Conservation (phyloP, 2,888 invertebrate species). For the Ectemnius cavifrons region DNA sequence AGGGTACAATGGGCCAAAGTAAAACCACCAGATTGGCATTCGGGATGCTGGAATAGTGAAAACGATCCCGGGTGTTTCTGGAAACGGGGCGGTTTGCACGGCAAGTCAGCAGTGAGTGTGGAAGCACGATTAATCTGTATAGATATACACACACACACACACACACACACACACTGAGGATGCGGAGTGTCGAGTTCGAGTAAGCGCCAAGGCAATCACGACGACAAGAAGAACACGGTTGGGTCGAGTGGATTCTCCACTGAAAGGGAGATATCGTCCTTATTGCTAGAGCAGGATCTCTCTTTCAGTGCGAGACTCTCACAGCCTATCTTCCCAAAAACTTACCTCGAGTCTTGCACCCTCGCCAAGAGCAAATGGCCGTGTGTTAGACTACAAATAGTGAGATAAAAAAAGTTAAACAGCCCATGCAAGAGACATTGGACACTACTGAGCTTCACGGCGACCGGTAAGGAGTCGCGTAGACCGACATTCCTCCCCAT, state of each 20-base stretch:
- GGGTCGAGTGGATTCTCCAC: conserved; percentile 17
- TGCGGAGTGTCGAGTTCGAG: conserved; percentile 54
- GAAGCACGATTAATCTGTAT: conserved; percentile 29
- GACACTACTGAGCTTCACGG: conserved; percentile 68
- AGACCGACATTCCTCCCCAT: conserved; percentile 49
- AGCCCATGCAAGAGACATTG: conserved; percentile 72
- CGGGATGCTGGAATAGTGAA: conserved; percentile 3
- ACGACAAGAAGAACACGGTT: conserved; percentile 20
- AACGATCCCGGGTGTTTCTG: not conserved
- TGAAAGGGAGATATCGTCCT: conserved; percentile 19
- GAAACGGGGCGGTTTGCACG: too few species aligned
- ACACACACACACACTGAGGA: conserved; percentile 49
- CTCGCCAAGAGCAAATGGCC: conserved; percentile 69
- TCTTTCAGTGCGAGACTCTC: conserved; percentile 13
- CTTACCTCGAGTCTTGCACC: conserved; percentile 74
- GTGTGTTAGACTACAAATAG: conserved; percentile 73
- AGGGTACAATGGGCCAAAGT: not conserved
- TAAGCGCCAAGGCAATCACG: conserved; percentile 37
- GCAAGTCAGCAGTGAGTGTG: conserved; percentile 2
- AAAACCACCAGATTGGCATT: conserved; percentile 3
- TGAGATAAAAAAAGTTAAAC: conserved; percentile 69
- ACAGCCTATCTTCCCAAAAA: conserved; percentile 64
- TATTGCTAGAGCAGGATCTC: not conserved
- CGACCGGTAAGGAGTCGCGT: conserved; percentile 62
- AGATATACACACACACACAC: not conserved